Percentiles rank a stretch among this genome's conserved stretches.
Conservation (phyloP, 2,113 vertebrate species). For the Catagonus wagneri region DNA sequence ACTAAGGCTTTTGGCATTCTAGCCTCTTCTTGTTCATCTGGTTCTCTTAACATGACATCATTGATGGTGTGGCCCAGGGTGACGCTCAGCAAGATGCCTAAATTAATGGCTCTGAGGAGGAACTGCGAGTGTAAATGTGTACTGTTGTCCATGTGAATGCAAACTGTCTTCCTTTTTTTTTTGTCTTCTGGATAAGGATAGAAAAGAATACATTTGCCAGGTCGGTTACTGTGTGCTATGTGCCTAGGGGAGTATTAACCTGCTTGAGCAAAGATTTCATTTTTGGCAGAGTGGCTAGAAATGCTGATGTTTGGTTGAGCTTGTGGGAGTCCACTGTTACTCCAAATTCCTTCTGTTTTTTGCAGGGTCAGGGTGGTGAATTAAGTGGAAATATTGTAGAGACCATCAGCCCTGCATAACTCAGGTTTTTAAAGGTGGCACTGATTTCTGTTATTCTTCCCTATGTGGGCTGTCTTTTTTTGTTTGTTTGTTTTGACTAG, state of each 20-base stretch:
- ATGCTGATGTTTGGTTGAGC: not conserved
- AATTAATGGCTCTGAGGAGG: not conserved
- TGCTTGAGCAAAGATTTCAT: not conserved
- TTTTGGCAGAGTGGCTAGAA: not conserved
- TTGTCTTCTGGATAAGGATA: not conserved
- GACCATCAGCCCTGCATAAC: not conserved
- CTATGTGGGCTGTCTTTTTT: too few relatives aligned
- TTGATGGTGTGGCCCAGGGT: not conserved
- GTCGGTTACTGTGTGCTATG: not conserved
- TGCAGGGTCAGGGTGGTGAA: not conserved
- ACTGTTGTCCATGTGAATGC: not conserved
- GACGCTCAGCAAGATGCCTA: not conserved
- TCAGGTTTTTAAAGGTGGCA: not conserved
- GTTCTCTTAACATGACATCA: not conserved
- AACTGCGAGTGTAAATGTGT: not conserved
- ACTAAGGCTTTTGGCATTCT: not conserved
- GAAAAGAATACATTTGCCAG: not conserved
- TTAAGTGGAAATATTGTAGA: not conserved
- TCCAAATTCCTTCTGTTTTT: not conserved
- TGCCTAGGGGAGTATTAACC: not conserved
- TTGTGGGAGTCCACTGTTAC: not conserved
- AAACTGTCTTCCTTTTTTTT: not conserved
- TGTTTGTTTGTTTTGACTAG: too few relatives aligned
- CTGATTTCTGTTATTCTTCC: not conserved
- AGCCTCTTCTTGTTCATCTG: not conserved